These are phyloP conservation scores for Alethe castanea DNA, from an alignment of 2,113 vertebrate genomes.

Conservation along the genomic window DNA sequence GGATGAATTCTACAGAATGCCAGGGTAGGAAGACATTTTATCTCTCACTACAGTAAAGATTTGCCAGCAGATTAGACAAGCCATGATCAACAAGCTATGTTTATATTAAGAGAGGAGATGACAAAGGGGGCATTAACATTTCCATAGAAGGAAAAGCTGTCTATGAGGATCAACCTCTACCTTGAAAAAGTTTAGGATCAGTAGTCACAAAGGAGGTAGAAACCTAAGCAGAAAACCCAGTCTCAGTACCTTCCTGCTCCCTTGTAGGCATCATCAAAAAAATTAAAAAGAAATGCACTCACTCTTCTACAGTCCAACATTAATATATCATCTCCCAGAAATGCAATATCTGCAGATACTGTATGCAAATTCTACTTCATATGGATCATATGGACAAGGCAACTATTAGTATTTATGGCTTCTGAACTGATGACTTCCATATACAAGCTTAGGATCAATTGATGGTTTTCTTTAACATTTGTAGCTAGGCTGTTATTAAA, in stretches of 20 bases:
- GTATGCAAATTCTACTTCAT: background rate
- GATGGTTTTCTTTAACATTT: background rate
- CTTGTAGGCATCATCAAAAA: background rate
- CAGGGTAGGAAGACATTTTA: background rate
- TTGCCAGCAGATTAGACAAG: background rate
- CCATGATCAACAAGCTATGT: background rate
- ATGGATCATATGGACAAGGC: background rate
- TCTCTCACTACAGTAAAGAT: background rate
- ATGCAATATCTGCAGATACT: background rate
- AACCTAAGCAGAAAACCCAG: background rate
- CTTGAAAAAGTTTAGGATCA: background rate
- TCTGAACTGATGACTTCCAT: background rate
- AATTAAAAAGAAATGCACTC: background rate
- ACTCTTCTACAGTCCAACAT: background rate
- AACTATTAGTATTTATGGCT: background rate
- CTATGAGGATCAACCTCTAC: background rate
- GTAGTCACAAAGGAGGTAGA: background rate
- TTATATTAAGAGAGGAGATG: background rate
- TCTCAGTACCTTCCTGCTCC: background rate
- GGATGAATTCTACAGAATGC: background rate
- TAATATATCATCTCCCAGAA: background rate
- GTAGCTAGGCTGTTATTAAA: background rate
- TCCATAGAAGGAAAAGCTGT: background rate
- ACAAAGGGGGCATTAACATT: background rate
- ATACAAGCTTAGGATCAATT: background rate